These are phyloP conservation scores for Drosophila meridiana DNA, from an alignment of 2,888 invertebrate genomes.

Conservation along the genomic window DNA sequence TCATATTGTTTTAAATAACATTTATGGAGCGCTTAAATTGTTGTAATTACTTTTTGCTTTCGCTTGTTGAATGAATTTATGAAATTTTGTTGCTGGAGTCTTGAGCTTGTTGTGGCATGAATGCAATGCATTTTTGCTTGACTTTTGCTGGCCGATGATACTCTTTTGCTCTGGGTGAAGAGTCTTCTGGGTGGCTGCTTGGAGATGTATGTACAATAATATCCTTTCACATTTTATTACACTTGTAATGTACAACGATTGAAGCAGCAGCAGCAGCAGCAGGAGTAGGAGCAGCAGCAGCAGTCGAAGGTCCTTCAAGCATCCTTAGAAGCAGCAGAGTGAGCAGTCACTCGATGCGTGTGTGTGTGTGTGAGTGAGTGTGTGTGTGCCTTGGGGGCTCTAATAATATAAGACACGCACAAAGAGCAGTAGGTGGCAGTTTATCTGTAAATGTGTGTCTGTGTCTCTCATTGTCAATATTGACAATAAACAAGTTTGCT, in stretches of 20 bases:
- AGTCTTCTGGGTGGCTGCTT: constrained; percentile 24
- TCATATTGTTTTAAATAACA: constrained; percentile 9
- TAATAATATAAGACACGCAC: constrained; percentile 68
- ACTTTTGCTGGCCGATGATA: constrained; percentile 14
- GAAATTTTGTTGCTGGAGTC: constrained; percentile 23
- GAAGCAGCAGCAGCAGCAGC: constrained; percentile 31
- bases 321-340: constrained; percentile 31
- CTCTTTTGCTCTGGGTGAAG: constrained; percentile 26
- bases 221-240: constrained; percentile 79
- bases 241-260: constrained; percentile 77
- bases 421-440: constrained; percentile 55
- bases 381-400: constrained; percentile 53
- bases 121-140: constrained; percentile 18
- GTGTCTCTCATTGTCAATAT: constrained; percentile 74
- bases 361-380: constrained; percentile 3
- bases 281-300: constrained; percentile 4
- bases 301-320: constrained; percentile 34
- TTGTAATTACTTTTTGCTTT: constrained; percentile 41
- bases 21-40: constrained; percentile 7
- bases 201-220: constrained; percentile 60
- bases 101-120: constrained; percentile 30
- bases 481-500: constrained; percentile 80
- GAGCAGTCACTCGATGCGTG: constrained; percentile 46
- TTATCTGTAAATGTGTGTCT: constrained; percentile 36
- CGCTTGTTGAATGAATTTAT: constrained; percentile 7